Evolutionary conservation across 2,113 vertebrate genomes (phyloP).

Genomic region (Gadus chalcogrammus): DNA sequence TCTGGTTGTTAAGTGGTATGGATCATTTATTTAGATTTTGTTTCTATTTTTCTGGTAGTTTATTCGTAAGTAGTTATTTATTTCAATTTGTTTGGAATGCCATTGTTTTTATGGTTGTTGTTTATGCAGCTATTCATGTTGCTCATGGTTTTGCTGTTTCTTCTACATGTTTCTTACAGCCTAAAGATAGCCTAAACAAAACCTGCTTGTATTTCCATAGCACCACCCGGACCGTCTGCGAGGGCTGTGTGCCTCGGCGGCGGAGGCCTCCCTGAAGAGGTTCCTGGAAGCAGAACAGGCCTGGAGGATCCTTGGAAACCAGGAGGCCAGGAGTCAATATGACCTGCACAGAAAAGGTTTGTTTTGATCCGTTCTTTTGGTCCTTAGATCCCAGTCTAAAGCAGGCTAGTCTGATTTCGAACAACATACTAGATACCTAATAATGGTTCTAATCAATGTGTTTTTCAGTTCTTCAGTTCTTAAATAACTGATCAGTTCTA

Average conservation of each 20-base stretch:
- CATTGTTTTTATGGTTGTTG: too few relatives aligned
- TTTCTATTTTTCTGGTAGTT: too few relatives aligned
- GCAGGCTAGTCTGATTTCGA: neutral
- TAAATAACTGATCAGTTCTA: too few relatives aligned
- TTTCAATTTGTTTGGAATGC: too few relatives aligned
- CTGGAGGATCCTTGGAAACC: constrained; percentile 55
- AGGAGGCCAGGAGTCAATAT: constrained; percentile 44
- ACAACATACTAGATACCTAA: too few relatives aligned
- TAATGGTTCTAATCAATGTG: too few relatives aligned
- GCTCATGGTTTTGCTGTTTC: neutral
- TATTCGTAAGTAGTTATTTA: too few relatives aligned
- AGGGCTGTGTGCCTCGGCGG: constrained; percentile 18
- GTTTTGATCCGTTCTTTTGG: neutral
- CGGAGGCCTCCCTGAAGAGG: constrained; percentile 26
- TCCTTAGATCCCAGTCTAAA: neutral
- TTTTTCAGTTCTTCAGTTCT: too few relatives aligned
- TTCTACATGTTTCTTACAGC: neutral
- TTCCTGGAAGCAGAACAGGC: constrained; percentile 60
- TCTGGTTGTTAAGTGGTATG: too few relatives aligned
- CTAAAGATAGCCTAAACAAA: neutral
- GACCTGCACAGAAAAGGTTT: constrained; percentile 59
- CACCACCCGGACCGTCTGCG: constrained; percentile 59
- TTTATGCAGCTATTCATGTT: too few relatives aligned
- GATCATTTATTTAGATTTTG: too few relatives aligned
- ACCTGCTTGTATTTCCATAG: constrained; percentile 25